phyloP scores from a whole-genome alignment of 2,888 invertebrate species.

The Pyralis farinalis region DNA sequence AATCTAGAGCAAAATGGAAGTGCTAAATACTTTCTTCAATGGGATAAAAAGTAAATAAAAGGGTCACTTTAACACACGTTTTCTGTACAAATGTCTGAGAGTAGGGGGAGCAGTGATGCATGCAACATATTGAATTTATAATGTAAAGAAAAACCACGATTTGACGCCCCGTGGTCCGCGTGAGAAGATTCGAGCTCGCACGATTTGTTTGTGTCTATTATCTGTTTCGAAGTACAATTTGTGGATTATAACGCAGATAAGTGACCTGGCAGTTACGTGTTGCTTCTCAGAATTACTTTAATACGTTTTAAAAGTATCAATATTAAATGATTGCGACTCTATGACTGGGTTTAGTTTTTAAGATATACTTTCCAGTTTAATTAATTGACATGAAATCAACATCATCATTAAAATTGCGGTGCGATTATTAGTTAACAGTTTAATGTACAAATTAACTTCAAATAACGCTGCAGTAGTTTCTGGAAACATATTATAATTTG shows the following conservation, averaged over 20 bases:
- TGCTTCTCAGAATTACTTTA: too few species aligned
- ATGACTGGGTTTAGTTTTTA: too few species aligned
- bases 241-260: conserved; percentile 3
- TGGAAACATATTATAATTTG: too few species aligned
- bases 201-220: conserved; percentile 35
- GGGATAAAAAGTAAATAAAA: conserved; percentile 19
- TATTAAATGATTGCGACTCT: too few species aligned
- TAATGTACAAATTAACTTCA: too few species aligned
- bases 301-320: too few species aligned
- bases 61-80: conserved; percentile 56
- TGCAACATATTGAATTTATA: conserved; percentile 65
- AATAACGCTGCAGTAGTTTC: too few species aligned
- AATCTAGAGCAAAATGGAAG: conserved; percentile 5
- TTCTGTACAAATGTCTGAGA: conserved; percentile 33
- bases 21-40: conserved; percentile 6
- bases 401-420: too few species aligned
- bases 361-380: too few species aligned
- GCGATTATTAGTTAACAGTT: too few species aligned
- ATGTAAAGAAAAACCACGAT: conserved; percentile 61
- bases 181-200: conserved; percentile 57
- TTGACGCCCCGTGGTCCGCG: conserved; percentile 60
- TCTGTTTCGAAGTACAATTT: conserved; percentile 7
- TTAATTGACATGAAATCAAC: too few species aligned
- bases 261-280: too few species aligned
- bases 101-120: conserved; percentile 65